phyloP scores from a whole-genome alignment of 2,113 vertebrate species.

The Entelurus aequoreus region DNA sequence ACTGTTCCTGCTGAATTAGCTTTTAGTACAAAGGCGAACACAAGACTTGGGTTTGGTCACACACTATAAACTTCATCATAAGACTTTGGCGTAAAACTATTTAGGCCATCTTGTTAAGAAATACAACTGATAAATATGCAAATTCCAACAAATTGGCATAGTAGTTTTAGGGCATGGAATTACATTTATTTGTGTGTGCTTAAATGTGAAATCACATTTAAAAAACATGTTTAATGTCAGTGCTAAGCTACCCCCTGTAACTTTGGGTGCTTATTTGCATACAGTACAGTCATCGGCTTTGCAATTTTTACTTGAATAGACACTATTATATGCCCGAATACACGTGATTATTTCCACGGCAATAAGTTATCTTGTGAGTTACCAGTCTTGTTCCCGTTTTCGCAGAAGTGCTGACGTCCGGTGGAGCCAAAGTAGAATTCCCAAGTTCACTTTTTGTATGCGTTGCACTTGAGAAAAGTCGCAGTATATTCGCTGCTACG shows the following conservation, averaged over 20 bases:
- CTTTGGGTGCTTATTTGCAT: too few relatives aligned
- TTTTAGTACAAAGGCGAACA: neutral
- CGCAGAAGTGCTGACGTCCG: conserved; percentile 31
- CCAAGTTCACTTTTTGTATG: conserved; percentile 43
- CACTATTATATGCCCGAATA: neutral
- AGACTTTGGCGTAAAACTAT: neutral
- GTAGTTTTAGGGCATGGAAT: too few relatives aligned
- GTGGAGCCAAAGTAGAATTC: conserved; percentile 24
- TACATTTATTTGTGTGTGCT: too few relatives aligned
- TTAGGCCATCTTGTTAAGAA: too few relatives aligned
- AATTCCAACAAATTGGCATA: too few relatives aligned
- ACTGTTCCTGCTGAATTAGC: conserved; percentile 4
- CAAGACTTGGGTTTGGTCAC: neutral
- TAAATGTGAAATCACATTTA: too few relatives aligned
- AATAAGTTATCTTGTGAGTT: neutral
- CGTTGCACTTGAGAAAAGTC: conserved; percentile 51
- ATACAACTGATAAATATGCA: too few relatives aligned
- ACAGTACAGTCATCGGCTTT: neutral
- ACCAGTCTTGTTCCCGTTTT: conserved; percentile 40
- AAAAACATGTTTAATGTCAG: too few relatives aligned
- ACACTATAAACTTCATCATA: neutral
- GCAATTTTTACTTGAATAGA: neutral
- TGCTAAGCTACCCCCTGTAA: too few relatives aligned
- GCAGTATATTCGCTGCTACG: neutral
- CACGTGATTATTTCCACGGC: neutral